phyloP scores from a whole-genome alignment of 35 echinoderm and acorn worm species.

The Amphiura filiformis region DNA sequence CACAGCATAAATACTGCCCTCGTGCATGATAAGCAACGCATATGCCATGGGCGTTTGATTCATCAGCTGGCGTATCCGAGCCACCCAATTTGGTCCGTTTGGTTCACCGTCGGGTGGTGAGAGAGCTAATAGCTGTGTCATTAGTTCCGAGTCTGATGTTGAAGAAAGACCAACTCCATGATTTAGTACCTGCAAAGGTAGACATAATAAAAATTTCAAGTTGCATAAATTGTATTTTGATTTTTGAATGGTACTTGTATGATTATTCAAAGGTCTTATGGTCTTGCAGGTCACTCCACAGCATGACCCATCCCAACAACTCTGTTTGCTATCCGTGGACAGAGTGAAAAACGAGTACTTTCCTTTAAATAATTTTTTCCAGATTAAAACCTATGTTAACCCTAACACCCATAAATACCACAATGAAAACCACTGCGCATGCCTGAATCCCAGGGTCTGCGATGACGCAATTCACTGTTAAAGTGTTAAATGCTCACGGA shows the following conservation, averaged over 20 bases:
- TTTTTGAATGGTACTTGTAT: not conserved
- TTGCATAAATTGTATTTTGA: not conserved
- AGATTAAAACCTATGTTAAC: no score
- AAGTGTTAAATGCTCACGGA: no score
- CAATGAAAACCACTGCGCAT: no score
- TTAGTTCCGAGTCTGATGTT: constrained; percentile 84
- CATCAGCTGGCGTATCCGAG: constrained; percentile 87
- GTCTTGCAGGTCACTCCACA: not conserved
- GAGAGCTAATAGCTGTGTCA: constrained; percentile 79
- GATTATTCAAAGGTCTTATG: not conserved
- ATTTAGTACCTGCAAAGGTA: constrained; percentile 63
- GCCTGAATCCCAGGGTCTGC: no score
- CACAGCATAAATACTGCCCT: constrained; percentile 78
- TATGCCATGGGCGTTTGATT: constrained; percentile 76
- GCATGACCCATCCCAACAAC: not conserved
- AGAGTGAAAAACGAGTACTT: no score
- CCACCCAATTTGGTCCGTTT: constrained; percentile 85
- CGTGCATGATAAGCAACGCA: constrained; percentile 81
- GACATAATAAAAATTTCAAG: not conserved
- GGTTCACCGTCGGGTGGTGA: constrained; percentile 84
- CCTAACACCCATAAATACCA: no score
- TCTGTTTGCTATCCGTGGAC: no score
- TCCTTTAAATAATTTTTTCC: no score
- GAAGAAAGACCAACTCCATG: constrained; percentile 92
- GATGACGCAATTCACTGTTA: no score